A percentile compares a stretch with the other conserved stretches of the same genome.
Evolutionary conservation across 2,797 vertebrate genomes (phyloP).

Genomic region (Rhincodon typus): DNA sequence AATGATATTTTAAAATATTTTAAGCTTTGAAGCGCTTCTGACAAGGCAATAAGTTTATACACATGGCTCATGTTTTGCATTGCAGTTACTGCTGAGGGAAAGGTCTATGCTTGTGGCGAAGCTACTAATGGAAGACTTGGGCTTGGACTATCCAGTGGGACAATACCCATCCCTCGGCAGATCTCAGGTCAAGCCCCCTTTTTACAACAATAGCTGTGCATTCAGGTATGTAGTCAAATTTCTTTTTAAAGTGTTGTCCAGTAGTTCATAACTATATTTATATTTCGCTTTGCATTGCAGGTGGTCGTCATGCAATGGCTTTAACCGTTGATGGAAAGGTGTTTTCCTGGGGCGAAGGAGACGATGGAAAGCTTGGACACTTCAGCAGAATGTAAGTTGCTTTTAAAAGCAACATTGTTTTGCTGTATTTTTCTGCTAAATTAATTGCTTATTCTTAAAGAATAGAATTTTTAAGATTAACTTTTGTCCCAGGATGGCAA

Average conservation of each 20-base stretch:
- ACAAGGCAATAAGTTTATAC: not conserved
- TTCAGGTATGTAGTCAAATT: conserved; percentile 62
- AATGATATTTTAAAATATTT: not conserved
- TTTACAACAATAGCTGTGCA: too few relatives aligned
- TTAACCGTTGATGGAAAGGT: conserved; percentile 95
- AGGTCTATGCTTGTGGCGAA: conserved; percentile 93
- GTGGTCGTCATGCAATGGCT: conserved; percentile 92
- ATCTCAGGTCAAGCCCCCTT: too few relatives aligned
- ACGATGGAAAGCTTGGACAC: conserved; percentile 95
- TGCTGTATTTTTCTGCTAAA: not conserved
- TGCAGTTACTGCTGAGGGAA: conserved; percentile 91
- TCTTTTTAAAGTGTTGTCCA: conserved; percentile 12
- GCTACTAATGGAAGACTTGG: conserved; percentile 93
- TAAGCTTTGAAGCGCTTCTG: not conserved
- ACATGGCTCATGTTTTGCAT: not conserved
- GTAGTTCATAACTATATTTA: not conserved
- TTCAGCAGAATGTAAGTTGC: conserved; percentile 86
- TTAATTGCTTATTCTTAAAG: not conserved
- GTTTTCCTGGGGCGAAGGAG: conserved; percentile 97
- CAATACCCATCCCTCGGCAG: conserved; percentile 90
- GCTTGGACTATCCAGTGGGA: conserved; percentile 87
- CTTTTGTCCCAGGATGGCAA: not conserved
- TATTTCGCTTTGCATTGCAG: conserved; percentile 46
- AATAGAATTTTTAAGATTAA: not conserved
- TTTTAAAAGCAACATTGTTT: conserved; percentile 41